Evolutionary conservation across 2,113 vertebrate genomes (phyloP), one percentile per base, ranked within the genome.

Genomic region (Hippocampus abdominalis): DNA sequence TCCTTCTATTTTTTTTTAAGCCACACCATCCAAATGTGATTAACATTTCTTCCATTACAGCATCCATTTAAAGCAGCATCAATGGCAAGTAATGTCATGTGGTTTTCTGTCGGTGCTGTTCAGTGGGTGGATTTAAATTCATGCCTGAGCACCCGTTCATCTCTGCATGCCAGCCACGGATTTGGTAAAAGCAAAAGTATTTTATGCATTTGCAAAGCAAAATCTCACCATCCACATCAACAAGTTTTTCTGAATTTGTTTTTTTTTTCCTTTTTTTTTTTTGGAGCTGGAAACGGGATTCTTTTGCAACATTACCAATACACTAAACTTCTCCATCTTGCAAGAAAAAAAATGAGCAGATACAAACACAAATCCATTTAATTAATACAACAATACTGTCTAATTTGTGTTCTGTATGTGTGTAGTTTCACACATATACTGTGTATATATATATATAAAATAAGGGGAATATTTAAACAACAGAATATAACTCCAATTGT

Each of bases 41-140:
- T 27, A 44, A 44, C 15, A 27, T 46, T 23, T 64, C 15, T 27
- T 64, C 6, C 10, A 20, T 64, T 44, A 64, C 40, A 46, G n/a
- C 18, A 16, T 46, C 27, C 25, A 1, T 67, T 67, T 29, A 67
- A 67, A 67, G 29, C 23, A 53, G 20, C 18, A 53, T 13, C 12
- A 13, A 36, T 51, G 64, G 15, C 16, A 21, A 32, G 25, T 66
- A 10, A 49, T 66, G 44, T 25, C 44, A 49, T 66, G 44, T 36
- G 57, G 11, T 67, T 53, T 66, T 67, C 27, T 53, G 65, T 11
- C 39, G 29, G 18, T 54, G 27, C 29, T 67, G 29, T 13, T 67
- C 65, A 53, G 65, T 53, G 65, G 27, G 8, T 39, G 20, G 48
- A 67, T 67, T 53, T 51, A 39, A 67, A 67, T 67, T 67, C 65